Base-by-base conservation (phyloP, 2,888 invertebrate species). In the Tubulanus polymorphus region DNA sequence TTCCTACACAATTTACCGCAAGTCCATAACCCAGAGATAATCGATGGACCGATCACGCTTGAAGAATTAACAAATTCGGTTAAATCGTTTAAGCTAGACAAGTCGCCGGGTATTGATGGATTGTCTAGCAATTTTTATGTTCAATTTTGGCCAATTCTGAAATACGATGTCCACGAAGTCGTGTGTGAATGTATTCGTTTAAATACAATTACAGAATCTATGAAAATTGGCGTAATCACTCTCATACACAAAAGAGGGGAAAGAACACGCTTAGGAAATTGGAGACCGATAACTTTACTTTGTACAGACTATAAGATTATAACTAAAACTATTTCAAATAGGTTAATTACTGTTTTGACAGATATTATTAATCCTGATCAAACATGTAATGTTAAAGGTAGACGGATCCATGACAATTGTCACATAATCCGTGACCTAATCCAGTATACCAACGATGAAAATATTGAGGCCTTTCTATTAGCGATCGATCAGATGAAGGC, bases 401-500 rank as follows among this genome's bases (percentile, higher is more conserved):
- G 48, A 26, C 27, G 20, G 23, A 41, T 41, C 18, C 23, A 41
- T 23, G 41, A 41, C 18, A 41, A 41, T 41, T 20, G n/a, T 20
- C 61, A 63, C 57, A 37, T 64, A 20, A 45, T 62, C 3, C 37
- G 63, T 18, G 56, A 62, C 52, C 51, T 62, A 23, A 18, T 55
- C n/a, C 57, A 62, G 47, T 64, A 60, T 63, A 46, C 52, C 18
- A 52, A 63, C 20, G 58, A 60, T 45, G 59, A 63, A 48, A 29
- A 63, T 12, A 27, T 60, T 18, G 18, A 48, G 32, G 54, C 59
- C 27, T 54, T 54, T 37, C 61, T 64, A 48, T 59, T 64, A 32
- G 49, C 37, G 54, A 32, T 64, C 28, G 66, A 67, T 45, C 67
- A 66, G 51, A 63, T 61, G 45, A 67, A 66, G 37, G 64, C 64